phyloP scores from a whole-genome alignment of 2,888 invertebrate genomes.

The Brachypterus glaber region DNA sequence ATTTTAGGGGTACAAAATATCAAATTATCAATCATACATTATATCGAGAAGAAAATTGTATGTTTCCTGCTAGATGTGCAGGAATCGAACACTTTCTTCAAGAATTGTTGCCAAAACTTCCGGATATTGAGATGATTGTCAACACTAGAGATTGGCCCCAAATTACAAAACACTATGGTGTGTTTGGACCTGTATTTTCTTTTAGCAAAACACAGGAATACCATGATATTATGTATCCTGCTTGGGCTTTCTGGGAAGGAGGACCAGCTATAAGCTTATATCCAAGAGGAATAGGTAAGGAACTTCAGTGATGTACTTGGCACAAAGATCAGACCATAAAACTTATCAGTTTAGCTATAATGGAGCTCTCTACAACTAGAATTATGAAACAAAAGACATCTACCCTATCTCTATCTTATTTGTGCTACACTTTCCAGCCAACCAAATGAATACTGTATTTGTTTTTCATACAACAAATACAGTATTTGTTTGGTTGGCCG shows the following conservation, averaged over 20 bases:
- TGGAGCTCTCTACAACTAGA: no score
- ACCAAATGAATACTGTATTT: no score
- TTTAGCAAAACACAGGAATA: conserved; percentile 87
- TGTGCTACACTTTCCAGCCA: no score
- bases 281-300: conserved; percentile 67
- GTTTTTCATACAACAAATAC: no score
- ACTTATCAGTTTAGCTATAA: no score
- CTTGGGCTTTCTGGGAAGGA: conserved; percentile 98
- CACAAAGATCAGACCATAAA: no score
- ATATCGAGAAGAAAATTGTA: conserved; percentile 74
- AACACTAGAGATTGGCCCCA: conserved; percentile 95
- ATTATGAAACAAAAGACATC: no score
- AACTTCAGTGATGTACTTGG: conserved; percentile 5
- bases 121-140: conserved; percentile 76
- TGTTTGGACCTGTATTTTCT: conserved; percentile 77
- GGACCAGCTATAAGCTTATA: conserved; percentile 92
- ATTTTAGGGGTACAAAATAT: conserved; percentile 61
- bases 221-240: conserved; percentile 88
- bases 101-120: conserved; percentile 56
- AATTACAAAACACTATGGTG: conserved; percentile 53
- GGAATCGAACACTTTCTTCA: conserved; percentile 85
- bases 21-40: conserved; percentile 74
- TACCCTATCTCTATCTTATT: no score
- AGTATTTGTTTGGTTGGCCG: no score
- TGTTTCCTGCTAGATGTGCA: conserved; percentile 85